These are phyloP conservation scores for Thinocorus orbignyianus DNA, from an alignment of 2,113 vertebrate genomes.

Conservation along the genomic window DNA sequence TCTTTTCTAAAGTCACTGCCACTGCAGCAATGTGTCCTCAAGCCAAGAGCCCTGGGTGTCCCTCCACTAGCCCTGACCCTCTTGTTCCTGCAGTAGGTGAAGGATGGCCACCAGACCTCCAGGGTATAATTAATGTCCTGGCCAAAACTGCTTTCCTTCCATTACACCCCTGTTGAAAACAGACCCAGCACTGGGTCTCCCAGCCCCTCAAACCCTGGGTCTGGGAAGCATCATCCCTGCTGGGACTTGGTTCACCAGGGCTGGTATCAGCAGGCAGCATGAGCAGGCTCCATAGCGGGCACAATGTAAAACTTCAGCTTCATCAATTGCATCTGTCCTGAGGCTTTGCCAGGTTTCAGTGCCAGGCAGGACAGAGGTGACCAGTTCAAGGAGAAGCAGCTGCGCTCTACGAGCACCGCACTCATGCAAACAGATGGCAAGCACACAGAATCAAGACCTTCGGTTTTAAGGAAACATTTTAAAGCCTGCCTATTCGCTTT, in stretches of 20 bases:
- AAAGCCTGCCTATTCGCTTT: not conserved
- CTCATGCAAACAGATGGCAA: not conserved
- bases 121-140: not conserved
- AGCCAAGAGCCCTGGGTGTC: not conserved
- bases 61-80: too few species aligned
- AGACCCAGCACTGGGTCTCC: not conserved
- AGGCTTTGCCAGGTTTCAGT: not conserved
- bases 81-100: not conserved
- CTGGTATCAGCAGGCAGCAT: not conserved
- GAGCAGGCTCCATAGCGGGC: accelerated
- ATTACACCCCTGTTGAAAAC: not conserved
- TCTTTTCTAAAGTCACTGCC: not conserved
- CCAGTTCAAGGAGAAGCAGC: not conserved
- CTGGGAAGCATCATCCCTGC: not conserved
- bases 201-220: not conserved
- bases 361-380: not conserved
- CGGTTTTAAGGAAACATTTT: not conserved
- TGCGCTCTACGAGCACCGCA: not conserved
- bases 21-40: not conserved
- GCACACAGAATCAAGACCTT: not conserved
- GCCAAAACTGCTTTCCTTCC: not conserved
- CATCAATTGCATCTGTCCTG: accelerated
- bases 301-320: not conserved
- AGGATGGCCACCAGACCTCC: not conserved
- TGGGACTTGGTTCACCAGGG: not conserved